These are phyloP conservation scores for Macrophya annulata DNA, from an alignment of 2,888 invertebrate genomes.

Conservation along the genomic window DNA sequence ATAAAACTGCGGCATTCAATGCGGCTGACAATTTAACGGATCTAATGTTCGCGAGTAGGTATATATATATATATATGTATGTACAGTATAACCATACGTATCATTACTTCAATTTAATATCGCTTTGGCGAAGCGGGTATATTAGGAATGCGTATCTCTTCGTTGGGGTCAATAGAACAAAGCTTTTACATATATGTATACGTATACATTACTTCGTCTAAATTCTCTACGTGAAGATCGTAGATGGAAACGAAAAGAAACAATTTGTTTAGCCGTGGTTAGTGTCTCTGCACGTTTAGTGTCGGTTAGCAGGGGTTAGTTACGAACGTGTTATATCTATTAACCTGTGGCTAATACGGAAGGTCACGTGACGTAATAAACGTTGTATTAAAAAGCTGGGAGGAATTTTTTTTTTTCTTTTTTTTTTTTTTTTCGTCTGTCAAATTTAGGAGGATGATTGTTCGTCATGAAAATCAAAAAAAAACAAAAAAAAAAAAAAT, in stretches of 20 bases:
- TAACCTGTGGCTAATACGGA: background rate
- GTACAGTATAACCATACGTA: background rate
- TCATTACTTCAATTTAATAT: conserved; percentile 27
- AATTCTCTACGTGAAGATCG: background rate
- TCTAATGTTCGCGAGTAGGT: conserved; percentile 6
- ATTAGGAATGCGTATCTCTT: background rate
- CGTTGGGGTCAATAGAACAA: background rate
- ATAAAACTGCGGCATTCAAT: background rate
- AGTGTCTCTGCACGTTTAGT: background rate
- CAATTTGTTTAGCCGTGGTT: background rate
- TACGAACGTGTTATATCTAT: background rate
- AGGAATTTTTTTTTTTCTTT: too few relatives aligned
- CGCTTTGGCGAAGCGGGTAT: background rate
- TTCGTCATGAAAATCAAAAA: too few relatives aligned
- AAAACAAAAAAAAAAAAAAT: too few relatives aligned
- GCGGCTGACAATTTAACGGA: conserved; percentile 15
- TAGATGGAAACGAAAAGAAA: background rate
- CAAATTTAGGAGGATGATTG: background rate
- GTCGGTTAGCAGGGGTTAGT: background rate
- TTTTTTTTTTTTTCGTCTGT: background rate
- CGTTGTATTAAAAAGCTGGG: background rate
- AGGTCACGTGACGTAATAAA: background rate
- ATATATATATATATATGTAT: background rate
- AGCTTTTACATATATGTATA: background rate
- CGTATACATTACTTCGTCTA: background rate